Evolutionary conservation across 2,113 vertebrate species (phyloP), one percentile per base, ranked within the genome.

Genomic region (Malurus elegans): DNA sequence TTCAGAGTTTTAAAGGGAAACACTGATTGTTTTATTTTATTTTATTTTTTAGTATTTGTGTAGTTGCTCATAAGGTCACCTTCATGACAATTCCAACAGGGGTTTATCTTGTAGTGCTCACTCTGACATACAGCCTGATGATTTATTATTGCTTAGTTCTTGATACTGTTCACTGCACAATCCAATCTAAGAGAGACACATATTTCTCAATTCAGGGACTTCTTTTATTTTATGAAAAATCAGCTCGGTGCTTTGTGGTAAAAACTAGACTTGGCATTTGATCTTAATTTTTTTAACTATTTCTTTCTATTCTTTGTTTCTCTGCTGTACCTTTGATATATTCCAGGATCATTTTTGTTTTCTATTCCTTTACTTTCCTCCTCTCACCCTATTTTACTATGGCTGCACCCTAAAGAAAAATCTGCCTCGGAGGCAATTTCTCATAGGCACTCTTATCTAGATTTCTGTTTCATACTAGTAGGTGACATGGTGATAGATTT

Each of bases 121-220:
- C 94, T 97, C 97, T 79, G 83, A 98, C 98, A 98, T 97, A 95
- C 97, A 97, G 96, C 90, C 92, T 96, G 95, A 90, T 98, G 98
- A 98, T 98, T 98, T 98, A 98, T 98, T 98, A 96, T 98, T 97
- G 97, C 97, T 98, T 97, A 91, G 90, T 98, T 98, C 97, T 98
- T 98, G 97, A 98, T 97, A 98, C 98, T 98, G 98, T 98, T 98
- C 98, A 98, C 97, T 98, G 98, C 98, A 98, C 98, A 98, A 98
- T 98, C 98, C 98, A 98, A 98, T 98, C 98, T 98, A 97, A 95
- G 97, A 98, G 98, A 98, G 97, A 98, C 97, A 98, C 97, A 98
- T 98, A 98, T 98, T 98, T 98, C 98, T 98, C 98, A 98, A 98
- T 98, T 98, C 98, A 97, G 97, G 98, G 97, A 98, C 97, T 98